Conservation (phyloP, 2,888 invertebrate genomes). For the Arenicola marina region DNA sequence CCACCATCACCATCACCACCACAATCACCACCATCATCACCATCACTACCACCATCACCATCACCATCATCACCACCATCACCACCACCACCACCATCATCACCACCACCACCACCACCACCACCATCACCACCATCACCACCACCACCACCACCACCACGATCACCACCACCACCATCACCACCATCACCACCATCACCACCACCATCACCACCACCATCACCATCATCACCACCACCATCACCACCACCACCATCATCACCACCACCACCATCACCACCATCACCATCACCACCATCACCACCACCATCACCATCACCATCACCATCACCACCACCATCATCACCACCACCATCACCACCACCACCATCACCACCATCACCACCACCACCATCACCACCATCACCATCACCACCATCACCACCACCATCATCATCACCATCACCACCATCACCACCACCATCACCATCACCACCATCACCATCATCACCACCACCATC, state of each 20-base stretch:
- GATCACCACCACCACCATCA: neutral
- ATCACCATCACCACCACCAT: constrained; percentile 11
- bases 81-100: neutral
- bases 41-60: neutral
- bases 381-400: constrained; percentile 3
- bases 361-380: constrained; percentile 3
- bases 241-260: neutral
- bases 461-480: constrained; percentile 11
- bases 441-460: constrained; percentile 8
- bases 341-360: constrained; percentile 14
- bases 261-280: neutral
- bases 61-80: neutral
- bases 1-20: too few species aligned
- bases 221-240: neutral
- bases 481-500: constrained; percentile 5
- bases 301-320: constrained; percentile 12
- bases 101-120: neutral
- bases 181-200: constrained; percentile 1
- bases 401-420: constrained; percentile 1
- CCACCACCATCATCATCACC: constrained; percentile 7
- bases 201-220: neutral
- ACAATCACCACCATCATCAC: constrained; percentile 1
- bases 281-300: constrained; percentile 15
- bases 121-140: constrained; percentile 1
- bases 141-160: too few species aligned